phyloP scores from a whole-genome alignment of 2,113 vertebrate genomes.

The Vanacampus margaritifer region DNA sequence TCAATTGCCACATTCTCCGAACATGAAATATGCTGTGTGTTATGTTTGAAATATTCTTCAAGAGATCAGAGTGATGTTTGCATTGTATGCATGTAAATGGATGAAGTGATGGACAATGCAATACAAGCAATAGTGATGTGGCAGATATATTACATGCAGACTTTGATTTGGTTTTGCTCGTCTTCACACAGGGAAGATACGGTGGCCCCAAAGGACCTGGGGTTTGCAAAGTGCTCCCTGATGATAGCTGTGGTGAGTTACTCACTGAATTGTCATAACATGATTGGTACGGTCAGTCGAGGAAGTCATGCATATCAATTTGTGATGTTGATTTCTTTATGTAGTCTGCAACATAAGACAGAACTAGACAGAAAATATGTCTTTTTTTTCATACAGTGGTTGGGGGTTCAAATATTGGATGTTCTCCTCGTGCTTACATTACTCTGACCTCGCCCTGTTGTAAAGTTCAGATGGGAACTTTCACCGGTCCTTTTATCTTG shows the following conservation, averaged over 20 bases:
- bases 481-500: too few relatives aligned
- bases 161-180: background rate
- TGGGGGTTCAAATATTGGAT: too few relatives aligned
- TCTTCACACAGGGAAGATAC: background rate
- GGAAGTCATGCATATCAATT: background rate
- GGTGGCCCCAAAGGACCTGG: background rate
- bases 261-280: background rate
- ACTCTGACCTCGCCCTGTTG: too few relatives aligned
- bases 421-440: too few relatives aligned
- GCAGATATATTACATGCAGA: background rate
- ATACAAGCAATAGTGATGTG: background rate
- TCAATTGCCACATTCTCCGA: background rate
- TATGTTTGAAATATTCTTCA: background rate
- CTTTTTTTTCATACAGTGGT: too few relatives aligned
- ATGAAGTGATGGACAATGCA: background rate
- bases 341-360: background rate
- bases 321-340: background rate
- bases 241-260: background rate
- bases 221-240: background rate
- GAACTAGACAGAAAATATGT: background rate
- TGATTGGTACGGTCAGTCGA: too few relatives aligned
- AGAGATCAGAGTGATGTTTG: background rate
- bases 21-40: background rate
- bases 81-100: background rate
- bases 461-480: too few relatives aligned